Conservation (phyloP, 2,888 invertebrate genomes). For the Iphiclides podalirius region DNA sequence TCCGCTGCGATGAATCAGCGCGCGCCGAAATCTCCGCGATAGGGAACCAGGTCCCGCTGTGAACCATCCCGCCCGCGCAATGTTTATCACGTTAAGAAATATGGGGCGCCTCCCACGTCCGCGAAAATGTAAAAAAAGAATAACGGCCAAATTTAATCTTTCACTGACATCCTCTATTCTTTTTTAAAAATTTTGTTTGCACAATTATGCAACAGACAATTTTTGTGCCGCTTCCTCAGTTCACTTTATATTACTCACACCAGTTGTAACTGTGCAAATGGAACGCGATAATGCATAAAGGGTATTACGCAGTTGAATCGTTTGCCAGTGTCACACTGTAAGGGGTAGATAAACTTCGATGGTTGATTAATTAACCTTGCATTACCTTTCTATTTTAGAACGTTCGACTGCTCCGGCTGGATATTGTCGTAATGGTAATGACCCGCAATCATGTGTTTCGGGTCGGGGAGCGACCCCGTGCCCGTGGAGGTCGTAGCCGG, state of each 20-base stretch:
- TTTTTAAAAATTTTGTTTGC: not conserved
- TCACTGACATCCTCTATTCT: too few relatives aligned
- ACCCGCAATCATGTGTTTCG: constrained; percentile 47
- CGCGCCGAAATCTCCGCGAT: constrained; percentile 9
- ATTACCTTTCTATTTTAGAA: constrained; percentile 19
- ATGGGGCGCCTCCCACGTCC: too few relatives aligned
- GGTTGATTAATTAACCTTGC: constrained; percentile 25
- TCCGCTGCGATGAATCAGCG: constrained; percentile 12
- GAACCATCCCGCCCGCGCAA: constrained; percentile 12
- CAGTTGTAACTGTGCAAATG: too few relatives aligned
- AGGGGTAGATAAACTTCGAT: constrained; percentile 22
- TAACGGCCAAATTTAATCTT: too few relatives aligned
- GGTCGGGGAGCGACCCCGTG: constrained; percentile 53
- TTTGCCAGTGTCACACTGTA: constrained; percentile 12
- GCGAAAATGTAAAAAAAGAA: too few relatives aligned
- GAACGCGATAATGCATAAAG: constrained; percentile 6
- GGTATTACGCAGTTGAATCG: constrained; percentile 6
- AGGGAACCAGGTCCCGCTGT: constrained; percentile 3
- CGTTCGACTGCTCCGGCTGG: constrained; percentile 10
- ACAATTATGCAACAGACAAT: not conserved
- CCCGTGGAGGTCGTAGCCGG: constrained; percentile 52
- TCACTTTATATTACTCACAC: not conserved
- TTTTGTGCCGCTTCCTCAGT: not conserved
- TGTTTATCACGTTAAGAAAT: constrained; percentile 34
- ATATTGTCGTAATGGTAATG: constrained; percentile 28